Conservation (phyloP, 2,888 invertebrate genomes). For the Chymomyza caudatula region DNA sequence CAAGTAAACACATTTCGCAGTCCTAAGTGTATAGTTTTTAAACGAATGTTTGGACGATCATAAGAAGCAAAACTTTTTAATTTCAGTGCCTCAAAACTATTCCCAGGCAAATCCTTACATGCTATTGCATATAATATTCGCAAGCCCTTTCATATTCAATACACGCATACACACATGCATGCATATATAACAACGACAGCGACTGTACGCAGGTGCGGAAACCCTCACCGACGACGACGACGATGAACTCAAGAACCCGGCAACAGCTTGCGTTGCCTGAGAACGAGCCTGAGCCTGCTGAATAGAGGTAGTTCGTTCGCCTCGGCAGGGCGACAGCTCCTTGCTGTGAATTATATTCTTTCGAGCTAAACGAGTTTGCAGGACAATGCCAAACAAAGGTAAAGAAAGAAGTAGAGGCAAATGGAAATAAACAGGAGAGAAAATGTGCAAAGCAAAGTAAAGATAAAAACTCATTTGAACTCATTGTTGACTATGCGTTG, state of each 20-base stretch:
- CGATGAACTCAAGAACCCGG: background rate
- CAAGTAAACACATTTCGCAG: no score
- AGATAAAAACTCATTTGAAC: background rate
- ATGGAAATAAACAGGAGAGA: background rate
- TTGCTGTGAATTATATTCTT: background rate
- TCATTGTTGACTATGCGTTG: background rate
- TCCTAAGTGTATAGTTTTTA: no score
- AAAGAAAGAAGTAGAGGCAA: background rate
- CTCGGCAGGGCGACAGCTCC: background rate
- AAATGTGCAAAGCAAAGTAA: background rate
- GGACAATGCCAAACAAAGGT: background rate
- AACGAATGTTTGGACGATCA: no score
- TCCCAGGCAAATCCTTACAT: no score
- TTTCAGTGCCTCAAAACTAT: background rate
- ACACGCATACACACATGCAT: no score
- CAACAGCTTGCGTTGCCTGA: background rate
- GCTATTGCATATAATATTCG: background rate
- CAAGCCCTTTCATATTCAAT: background rate
- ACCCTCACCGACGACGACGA: background rate
- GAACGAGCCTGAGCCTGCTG: background rate
- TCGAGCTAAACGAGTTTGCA: background rate
- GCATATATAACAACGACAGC: background rate
- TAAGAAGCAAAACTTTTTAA: background rate
- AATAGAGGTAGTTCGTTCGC: background rate
- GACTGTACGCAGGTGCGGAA: background rate